Evolutionary conservation across 2,113 vertebrate species (phyloP).

Genomic region (Azemiops feae): DNA sequence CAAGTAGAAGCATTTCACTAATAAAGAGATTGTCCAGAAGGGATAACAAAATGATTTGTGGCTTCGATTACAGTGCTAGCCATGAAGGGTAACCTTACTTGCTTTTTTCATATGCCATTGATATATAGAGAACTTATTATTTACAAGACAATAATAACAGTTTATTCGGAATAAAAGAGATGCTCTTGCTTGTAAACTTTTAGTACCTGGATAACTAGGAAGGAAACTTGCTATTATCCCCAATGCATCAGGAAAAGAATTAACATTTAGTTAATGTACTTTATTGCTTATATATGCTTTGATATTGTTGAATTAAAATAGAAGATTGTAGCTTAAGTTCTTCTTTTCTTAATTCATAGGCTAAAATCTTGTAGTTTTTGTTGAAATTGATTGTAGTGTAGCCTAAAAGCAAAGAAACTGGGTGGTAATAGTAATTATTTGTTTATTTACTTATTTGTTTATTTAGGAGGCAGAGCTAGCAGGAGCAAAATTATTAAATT

Average conservation of each 20-base stretch:
- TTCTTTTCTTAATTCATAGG: not conserved
- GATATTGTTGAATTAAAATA: not conserved
- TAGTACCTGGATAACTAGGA: not conserved
- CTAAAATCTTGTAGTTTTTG: not conserved
- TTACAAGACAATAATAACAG: not conserved
- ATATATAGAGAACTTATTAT: not conserved
- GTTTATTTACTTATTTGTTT: not conserved
- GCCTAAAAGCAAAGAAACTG: not conserved
- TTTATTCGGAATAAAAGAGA: not conserved
- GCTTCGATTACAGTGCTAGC: not conserved
- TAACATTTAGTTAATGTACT: not conserved
- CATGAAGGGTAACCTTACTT: not conserved
- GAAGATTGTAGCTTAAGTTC: not conserved
- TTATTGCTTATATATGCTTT: not conserved
- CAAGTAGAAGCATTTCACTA: not conserved
- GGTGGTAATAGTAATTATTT: slow-evolving; percentile 6
- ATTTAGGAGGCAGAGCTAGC: not conserved
- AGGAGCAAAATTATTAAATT: not conserved
- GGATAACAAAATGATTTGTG: not conserved
- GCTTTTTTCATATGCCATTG: not conserved
- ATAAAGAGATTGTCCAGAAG: not conserved
- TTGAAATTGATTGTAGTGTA: not conserved
- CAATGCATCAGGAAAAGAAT: not conserved
- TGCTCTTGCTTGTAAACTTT: not conserved
- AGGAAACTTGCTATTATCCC: not conserved